Conservation (phyloP, 1,140 invertebrate species). For the Meteorus sp. region DNA sequence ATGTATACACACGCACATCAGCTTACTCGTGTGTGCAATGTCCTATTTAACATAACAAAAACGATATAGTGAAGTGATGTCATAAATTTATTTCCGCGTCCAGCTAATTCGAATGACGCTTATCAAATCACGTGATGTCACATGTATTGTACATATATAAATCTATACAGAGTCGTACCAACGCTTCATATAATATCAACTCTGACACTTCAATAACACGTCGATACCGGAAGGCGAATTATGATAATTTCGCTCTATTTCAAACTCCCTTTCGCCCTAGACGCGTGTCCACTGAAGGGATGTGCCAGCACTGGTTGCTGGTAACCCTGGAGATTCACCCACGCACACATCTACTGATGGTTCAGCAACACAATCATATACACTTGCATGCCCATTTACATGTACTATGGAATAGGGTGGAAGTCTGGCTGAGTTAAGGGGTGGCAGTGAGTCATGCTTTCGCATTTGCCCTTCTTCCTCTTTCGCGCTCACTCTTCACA, state of each 20-base stretch:
- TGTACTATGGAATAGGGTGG: too few species aligned
- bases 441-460: conserved; percentile 18
- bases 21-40: too few species aligned
- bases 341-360: background rate
- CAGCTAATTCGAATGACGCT: too few species aligned
- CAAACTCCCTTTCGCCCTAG: too few species aligned
- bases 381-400: background rate
- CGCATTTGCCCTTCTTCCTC: background rate
- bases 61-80: too few species aligned
- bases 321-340: conserved; percentile 6
- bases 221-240: too few species aligned
- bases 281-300: too few species aligned
- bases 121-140: conserved; percentile 23
- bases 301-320: background rate
- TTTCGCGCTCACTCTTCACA: background rate
- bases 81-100: too few species aligned
- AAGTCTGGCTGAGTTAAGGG: too few species aligned
- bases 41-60: too few species aligned
- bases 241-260: conserved; percentile 45
- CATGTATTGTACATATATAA: too few species aligned
- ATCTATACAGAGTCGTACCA: conserved; percentile 31
- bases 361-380: background rate
- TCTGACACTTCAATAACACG: conserved; percentile 32
- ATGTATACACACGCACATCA: too few species aligned
- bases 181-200: conserved; percentile 29